Conservation (phyloP, 2,888 invertebrate genomes). For the Cataglyphis albicans region DNA sequence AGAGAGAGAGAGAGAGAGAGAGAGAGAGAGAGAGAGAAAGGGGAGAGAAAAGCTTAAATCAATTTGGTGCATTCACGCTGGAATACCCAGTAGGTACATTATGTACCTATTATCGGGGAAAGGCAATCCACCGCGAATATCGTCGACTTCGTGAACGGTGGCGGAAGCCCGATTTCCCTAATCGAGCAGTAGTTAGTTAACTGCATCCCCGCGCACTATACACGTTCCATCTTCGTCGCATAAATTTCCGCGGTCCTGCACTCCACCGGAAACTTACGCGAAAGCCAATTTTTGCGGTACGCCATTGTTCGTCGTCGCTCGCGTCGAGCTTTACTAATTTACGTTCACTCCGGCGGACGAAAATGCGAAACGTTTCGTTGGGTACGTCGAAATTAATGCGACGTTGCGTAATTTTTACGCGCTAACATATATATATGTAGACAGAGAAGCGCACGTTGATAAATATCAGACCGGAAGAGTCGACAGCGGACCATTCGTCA, state of each 20-base stretch:
- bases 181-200: slow-evolving; percentile 74
- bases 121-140: slow-evolving; percentile 74
- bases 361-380: not conserved
- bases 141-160: slow-evolving; percentile 65
- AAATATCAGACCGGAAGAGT: slow-evolving; percentile 42
- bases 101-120: slow-evolving; percentile 76
- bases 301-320: slow-evolving; percentile 22
- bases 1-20: not conserved
- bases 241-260: slow-evolving; percentile 28
- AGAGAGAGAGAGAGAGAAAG: not conserved
- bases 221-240: slow-evolving; percentile 49
- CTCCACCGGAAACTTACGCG: slow-evolving; percentile 31
- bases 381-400: slow-evolving; percentile 30
- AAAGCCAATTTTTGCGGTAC: slow-evolving; percentile 33
- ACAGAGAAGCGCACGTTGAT: not conserved
- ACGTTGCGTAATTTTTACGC: slow-evolving; percentile 8
- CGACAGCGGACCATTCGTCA: slow-evolving; percentile 30
- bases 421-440: not conserved
- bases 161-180: slow-evolving; percentile 72
- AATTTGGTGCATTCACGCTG: slow-evolving; percentile 75
- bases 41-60: slow-evolving; percentile 70
- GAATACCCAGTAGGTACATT: slow-evolving; percentile 77
- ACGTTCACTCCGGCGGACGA: not conserved
- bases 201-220: slow-evolving; percentile 30
- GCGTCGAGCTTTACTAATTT: slow-evolving; percentile 2